Evolutionary conservation across 2,113 vertebrate species (phyloP).

Genomic region (Penelope pileata): DNA sequence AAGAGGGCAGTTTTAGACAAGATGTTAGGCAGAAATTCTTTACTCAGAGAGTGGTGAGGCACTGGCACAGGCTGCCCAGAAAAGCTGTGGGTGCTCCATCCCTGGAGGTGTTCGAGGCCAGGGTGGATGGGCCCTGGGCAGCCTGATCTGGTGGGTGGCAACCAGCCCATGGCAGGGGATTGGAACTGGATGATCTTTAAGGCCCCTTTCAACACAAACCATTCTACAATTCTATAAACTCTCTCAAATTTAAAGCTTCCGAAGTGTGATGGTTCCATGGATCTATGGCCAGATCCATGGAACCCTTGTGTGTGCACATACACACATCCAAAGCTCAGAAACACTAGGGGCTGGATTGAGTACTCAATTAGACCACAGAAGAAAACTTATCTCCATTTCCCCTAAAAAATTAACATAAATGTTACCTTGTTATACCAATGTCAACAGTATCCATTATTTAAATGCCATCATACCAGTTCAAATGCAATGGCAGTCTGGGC

Average conservation of each 20-base stretch:
- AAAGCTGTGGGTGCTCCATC: too few species aligned
- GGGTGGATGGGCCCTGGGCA: too few species aligned
- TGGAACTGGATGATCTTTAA: too few species aligned
- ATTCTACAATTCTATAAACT: too few species aligned
- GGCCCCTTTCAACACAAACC: too few species aligned
- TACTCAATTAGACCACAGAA: background rate
- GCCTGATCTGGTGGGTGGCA: too few species aligned
- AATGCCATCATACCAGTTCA: background rate
- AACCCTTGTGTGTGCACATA: background rate
- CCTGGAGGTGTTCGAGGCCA: too few species aligned
- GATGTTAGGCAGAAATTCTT: too few species aligned
- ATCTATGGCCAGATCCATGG: background rate
- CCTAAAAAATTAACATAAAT: rapidly evolving
- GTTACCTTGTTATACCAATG: background rate
- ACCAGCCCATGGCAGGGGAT: too few species aligned
- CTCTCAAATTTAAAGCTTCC: background rate
- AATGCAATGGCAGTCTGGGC: background rate
- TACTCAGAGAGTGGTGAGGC: too few species aligned
- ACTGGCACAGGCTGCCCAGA: too few species aligned
- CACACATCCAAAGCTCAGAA: background rate
- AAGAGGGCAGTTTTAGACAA: too few species aligned
- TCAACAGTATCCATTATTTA: background rate
- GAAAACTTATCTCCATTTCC: background rate
- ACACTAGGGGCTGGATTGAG: rapidly evolving
- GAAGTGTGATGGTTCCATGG: background rate